These are phyloP conservation scores for Caenorhabditis macrosperma DNA, from an alignment of 2,888 invertebrate species.

Conservation along the genomic window DNA sequence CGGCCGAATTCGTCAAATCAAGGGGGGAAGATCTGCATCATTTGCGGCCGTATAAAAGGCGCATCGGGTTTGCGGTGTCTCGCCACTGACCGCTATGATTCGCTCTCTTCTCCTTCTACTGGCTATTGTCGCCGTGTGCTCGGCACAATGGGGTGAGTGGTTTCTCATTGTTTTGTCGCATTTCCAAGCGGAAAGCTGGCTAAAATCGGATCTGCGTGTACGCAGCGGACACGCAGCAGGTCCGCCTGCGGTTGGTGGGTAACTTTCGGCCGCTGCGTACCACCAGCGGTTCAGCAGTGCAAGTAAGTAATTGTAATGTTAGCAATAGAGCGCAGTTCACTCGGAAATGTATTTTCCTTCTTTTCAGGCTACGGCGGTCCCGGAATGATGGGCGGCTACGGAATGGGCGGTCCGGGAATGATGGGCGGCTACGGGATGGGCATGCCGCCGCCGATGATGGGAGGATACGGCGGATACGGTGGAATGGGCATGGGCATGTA, in stretches of 20 bases:
- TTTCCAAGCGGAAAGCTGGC: too few species aligned
- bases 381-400: constrained; percentile 38
- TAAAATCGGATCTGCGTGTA: too few species aligned
- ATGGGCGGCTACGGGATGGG: constrained; percentile 31
- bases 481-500: constrained; percentile 36
- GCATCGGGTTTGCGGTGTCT: neutral
- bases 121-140: constrained; percentile 10
- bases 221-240: too few species aligned
- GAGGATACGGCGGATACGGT: constrained; percentile 12
- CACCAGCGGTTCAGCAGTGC: too few species aligned
- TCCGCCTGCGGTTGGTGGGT: too few species aligned
- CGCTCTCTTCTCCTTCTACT: constrained; percentile 7
- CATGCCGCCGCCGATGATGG: neutral
- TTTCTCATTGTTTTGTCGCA: neutral
- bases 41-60: constrained; percentile 1
- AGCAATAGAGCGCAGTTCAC: too few species aligned
- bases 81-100: constrained; percentile 5
- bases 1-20: constrained; percentile 25
- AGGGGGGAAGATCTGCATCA: constrained; percentile 20
- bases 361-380: constrained; percentile 33
- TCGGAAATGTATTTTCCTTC: neutral
- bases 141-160: constrained; percentile 23
- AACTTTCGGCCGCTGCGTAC: too few species aligned
- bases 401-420: constrained; percentile 29
- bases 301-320: too few species aligned